Evolutionary conservation across 2,797 vertebrate species (phyloP).

Genomic region (Emydoidea blandingii): DNA sequence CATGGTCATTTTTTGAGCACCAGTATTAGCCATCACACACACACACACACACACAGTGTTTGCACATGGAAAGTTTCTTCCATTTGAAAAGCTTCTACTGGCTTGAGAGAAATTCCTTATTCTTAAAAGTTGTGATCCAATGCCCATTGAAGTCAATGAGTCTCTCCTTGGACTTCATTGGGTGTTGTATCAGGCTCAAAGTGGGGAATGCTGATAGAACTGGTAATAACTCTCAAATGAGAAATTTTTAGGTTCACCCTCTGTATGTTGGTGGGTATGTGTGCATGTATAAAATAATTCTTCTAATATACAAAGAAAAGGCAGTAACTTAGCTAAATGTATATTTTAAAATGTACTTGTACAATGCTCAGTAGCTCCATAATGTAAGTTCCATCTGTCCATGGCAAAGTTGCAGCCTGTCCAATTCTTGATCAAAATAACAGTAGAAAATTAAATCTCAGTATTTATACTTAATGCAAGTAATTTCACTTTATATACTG

Average conservation of each 20-base stretch:
- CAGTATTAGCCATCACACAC: background rate
- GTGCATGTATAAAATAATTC: background rate
- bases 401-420: conserved; percentile 78
- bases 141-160: rapidly evolving
- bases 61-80: background rate
- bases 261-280: background rate
- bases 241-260: background rate
- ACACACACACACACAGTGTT: background rate
- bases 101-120: background rate
- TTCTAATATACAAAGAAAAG: background rate
- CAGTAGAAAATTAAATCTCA: conserved; percentile 14
- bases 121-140: background rate
- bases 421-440: conserved; percentile 71
- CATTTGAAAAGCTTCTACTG: background rate
- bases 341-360: conserved; percentile 78
- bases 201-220: background rate
- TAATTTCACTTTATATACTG: conserved; percentile 56
- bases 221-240: background rate
- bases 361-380: conserved; percentile 81
- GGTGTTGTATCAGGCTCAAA: background rate
- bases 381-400: conserved; percentile 75
- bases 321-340: background rate
- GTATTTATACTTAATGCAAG: conserved; percentile 14
- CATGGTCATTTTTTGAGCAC: background rate
- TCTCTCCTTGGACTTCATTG: background rate